Evolutionary conservation across 2,888 invertebrate genomes (phyloP), one percentile per base, ranked within the genome.

Genomic region (Ptychoptera albimana): DNA sequence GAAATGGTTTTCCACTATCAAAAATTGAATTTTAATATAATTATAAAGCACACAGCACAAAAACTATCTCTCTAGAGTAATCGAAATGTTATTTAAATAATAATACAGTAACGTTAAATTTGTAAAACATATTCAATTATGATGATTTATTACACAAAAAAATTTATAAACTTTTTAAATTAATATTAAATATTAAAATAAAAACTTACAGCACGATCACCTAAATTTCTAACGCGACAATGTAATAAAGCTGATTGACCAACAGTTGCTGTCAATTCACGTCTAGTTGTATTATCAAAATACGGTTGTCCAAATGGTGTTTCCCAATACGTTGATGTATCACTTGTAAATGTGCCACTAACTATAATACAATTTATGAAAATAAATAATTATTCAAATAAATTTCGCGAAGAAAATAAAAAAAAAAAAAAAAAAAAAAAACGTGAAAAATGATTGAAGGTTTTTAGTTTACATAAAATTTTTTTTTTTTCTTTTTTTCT

Each of bases 161-260:
- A 5, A 5, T 23, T 23, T 23, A 23, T 23, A 5, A 23, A 23
- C 34, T 15, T 15, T 16, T 36, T 23, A 8, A 11, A 36, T 29
- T 30, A 35, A 31, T 15, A 23, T 39, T 9, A n/a, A n/a, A n/a
- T n/a, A n/a, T n/a, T n/a, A n/a, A 13, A 10, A 42, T 9, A 14
- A 39, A 39, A 49, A 75, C 83, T 81, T 69, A 87, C 88, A 65
- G 87, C 86, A 70, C 88, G 72, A 63, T 88, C 88, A 43, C 87
- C 88, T 52, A 87, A 74, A 69, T 87, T 88, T 55, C 86, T 72
- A 48, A 88, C 88, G 56, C 82, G 72, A 67, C 88, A 88, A 66
- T 86, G 83, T 45, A 88, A 72, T 62, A 85, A 77, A 46, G 87
- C 86, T 45, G 84, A 80, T 67, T 87, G 86, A 46, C 88, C 88